Percentiles rank a stretch among this genome's conserved stretches.
phyloP scores from a whole-genome alignment of 2,113 vertebrate genomes.

The Ailuropoda melanoleuca region DNA sequence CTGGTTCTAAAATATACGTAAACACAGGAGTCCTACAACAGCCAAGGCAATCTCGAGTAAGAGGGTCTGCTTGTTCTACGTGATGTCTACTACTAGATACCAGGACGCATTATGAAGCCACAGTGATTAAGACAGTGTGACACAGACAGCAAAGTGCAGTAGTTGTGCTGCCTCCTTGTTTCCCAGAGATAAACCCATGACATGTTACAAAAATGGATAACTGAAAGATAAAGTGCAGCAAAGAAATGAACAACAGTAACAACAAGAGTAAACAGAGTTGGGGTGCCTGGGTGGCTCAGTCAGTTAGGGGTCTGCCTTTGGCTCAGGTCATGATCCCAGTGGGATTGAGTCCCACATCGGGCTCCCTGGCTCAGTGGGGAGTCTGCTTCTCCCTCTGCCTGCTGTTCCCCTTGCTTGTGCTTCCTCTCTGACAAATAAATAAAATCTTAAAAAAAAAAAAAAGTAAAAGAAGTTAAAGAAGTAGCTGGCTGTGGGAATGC shows the following conservation, averaged over 20 bases:
- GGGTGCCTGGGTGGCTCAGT: too few species aligned
- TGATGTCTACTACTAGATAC: not conserved
- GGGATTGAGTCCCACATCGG: too few species aligned
- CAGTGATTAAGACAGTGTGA: not conserved
- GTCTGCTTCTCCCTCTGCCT: not conserved
- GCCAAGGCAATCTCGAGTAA: not conserved
- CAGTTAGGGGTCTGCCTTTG: too few species aligned
- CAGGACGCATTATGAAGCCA: not conserved
- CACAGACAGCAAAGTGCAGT: not conserved
- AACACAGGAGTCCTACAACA: not conserved
- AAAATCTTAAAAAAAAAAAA: not conserved
- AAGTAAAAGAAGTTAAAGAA: not conserved
- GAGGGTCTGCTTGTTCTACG: not conserved
- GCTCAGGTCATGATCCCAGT: too few species aligned
- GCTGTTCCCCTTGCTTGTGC: too few species aligned
- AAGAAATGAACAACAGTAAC: not conserved
- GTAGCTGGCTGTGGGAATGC: not conserved
- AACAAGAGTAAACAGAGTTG: not conserved
- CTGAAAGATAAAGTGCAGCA: not conserved
- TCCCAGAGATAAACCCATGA: not conserved
- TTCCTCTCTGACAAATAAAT: too few species aligned
- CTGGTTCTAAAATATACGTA: not conserved
- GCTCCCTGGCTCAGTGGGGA: too few species aligned
- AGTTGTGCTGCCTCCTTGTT: not conserved
- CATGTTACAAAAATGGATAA: not conserved